A percentile compares a stretch with the other conserved stretches of the same genome.
phyloP scores from a whole-genome alignment of 2,888 invertebrate species.

The Lordiphosa andalusiaca region DNA sequence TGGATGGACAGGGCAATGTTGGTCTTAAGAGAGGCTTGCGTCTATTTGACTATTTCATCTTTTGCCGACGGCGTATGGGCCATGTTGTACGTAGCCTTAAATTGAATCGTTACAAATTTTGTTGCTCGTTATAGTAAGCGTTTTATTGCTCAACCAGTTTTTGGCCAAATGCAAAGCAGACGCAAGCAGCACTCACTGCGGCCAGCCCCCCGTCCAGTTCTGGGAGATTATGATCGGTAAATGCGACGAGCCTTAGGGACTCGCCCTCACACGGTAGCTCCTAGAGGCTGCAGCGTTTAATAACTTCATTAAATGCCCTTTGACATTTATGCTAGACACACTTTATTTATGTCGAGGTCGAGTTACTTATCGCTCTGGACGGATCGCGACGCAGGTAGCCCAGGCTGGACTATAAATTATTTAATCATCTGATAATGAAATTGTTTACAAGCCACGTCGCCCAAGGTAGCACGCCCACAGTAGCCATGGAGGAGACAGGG shows the following conservation, averaged over 20 bases:
- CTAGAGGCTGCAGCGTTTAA: constrained; percentile 55
- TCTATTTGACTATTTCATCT: constrained; percentile 74
- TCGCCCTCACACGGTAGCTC: constrained; percentile 46
- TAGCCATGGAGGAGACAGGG: constrained; percentile 35
- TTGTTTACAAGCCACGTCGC: constrained; percentile 64
- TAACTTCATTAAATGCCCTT: constrained; percentile 75
- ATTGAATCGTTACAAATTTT: constrained; percentile 78
- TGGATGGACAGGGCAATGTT: background rate
- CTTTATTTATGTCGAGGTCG: constrained; percentile 33
- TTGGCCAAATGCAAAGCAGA: constrained; percentile 30
- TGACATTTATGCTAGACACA: constrained; percentile 61
- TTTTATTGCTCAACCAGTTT: constrained; percentile 73
- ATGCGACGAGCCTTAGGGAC: constrained; percentile 6
- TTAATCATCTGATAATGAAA: constrained; percentile 71
- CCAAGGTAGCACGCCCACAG: constrained; percentile 59
- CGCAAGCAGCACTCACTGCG: constrained; percentile 5
- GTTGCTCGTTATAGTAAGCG: constrained; percentile 78
- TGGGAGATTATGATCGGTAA: constrained; percentile 59
- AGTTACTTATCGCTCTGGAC: constrained; percentile 35
- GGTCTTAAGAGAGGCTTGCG: constrained; percentile 43
- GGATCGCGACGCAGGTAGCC: constrained; percentile 54
- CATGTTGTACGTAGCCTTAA: constrained; percentile 72
- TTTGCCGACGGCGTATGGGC: constrained; percentile 61
- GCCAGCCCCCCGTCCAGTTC: background rate
- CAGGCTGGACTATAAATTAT: constrained; percentile 56